Evolutionary conservation across 1,140 invertebrate genomes (phyloP).

Genomic region (Mesaphorura yosii): DNA sequence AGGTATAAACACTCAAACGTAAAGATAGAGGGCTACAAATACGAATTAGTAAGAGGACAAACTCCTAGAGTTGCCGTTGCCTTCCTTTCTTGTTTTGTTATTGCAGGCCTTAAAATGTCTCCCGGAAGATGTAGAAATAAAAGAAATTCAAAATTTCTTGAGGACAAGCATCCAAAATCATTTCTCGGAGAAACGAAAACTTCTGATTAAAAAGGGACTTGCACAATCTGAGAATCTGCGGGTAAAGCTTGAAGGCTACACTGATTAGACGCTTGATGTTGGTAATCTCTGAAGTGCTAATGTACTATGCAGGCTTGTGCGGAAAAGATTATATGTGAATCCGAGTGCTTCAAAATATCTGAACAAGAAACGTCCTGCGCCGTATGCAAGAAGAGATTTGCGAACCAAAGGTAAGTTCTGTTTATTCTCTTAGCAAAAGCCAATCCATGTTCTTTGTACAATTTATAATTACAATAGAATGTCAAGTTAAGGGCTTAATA

Average conservation of each 20-base stretch:
- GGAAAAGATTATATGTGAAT: slow-evolving; percentile 63
- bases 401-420: slow-evolving; percentile 64
- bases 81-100: background rate
- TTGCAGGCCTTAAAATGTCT: slow-evolving; percentile 56
- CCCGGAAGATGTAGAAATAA: slow-evolving; percentile 60
- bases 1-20: no score
- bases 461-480: slow-evolving; percentile 12
- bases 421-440: no score
- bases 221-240: slow-evolving; percentile 69
- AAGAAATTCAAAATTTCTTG: slow-evolving; percentile 61
- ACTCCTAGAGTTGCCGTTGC: no score
- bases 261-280: no score
- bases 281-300: background rate
- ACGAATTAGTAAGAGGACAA: no score
- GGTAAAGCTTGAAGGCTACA: slow-evolving; percentile 38
- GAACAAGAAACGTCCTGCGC: slow-evolving; percentile 78
- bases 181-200: slow-evolving; percentile 54
- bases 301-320: slow-evolving; percentile 51
- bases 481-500: slow-evolving; percentile 1
- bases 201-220: slow-evolving; percentile 67
- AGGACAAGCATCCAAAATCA: slow-evolving; percentile 62
- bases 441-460: background rate
- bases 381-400: slow-evolving; percentile 83
- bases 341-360: slow-evolving; percentile 65
- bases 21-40: no score